Evolutionary conservation across 92 coral and sea anemone species (phyloP).

Genomic region (Plumapathes pennacea): DNA sequence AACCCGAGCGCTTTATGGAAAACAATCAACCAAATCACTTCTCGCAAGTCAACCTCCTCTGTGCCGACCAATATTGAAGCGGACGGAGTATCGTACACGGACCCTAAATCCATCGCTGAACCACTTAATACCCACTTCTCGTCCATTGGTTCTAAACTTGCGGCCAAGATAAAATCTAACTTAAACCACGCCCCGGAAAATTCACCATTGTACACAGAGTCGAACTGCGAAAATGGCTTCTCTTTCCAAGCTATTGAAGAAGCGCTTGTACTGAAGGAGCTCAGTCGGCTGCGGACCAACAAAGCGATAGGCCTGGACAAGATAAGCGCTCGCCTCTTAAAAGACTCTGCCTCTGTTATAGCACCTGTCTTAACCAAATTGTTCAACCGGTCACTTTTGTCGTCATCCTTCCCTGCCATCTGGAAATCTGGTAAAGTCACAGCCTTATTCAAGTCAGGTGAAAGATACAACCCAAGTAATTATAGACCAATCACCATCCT

Average conservation of each 20-base stretch:
- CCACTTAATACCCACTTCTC: neutral
- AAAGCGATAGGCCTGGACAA: conserved; percentile 6
- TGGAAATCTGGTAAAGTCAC: conserved; percentile 43
- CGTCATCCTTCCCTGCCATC: conserved; percentile 15
- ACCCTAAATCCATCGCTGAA: conserved; percentile 19
- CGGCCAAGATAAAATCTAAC: conserved; percentile 2
- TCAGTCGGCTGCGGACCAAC: neutral
- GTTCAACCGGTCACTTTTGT: conserved; percentile 21
- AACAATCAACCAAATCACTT: conserved; percentile 13
- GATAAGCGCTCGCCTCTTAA: conserved; percentile 19
- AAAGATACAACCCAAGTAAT: conserved; percentile 24
- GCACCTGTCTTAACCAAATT: conserved; percentile 29
- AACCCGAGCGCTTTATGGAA: conserved; percentile 19
- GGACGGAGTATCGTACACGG: conserved; percentile 11
- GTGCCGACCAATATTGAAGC: conserved; percentile 8
- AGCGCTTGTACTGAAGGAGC: conserved; percentile 1
- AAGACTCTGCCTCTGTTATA: conserved; percentile 20
- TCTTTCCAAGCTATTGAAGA: neutral
- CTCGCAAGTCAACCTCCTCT: conserved; percentile 22
- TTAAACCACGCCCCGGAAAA: too few relatives aligned
- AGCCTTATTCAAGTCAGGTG: conserved; percentile 28
- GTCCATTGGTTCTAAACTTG: too few relatives aligned
- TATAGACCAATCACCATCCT: conserved; percentile 39
- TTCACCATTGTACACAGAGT: too few relatives aligned
- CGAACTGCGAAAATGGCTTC: neutral